Conservation (phyloP, 2,888 invertebrate genomes). For the Sinodicranocentrus sp. region DNA sequence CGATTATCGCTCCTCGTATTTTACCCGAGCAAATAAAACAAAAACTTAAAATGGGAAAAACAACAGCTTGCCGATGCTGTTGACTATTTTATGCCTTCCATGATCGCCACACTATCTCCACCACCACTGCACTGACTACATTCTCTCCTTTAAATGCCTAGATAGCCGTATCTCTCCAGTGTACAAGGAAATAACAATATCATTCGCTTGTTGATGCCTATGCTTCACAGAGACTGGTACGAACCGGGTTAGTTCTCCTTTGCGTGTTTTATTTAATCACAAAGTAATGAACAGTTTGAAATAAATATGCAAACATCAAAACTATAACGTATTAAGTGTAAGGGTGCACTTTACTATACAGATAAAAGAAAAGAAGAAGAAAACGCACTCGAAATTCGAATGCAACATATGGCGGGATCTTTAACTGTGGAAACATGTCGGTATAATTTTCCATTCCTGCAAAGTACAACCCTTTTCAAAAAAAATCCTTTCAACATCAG, state of each 20-base stretch:
- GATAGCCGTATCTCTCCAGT: too few relatives aligned
- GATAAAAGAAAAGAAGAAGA: background rate
- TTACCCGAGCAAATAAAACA: conserved; percentile 44
- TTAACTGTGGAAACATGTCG: too few relatives aligned
- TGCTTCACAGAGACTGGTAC: conserved; percentile 39
- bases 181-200: too few relatives aligned
- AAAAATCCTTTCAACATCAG: too few relatives aligned
- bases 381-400: background rate
- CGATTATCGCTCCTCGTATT: conserved; percentile 64
- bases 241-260: conserved; percentile 1
- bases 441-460: too few relatives aligned
- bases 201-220: conserved; percentile 36
- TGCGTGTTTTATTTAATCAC: conserved; percentile 1
- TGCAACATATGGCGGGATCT: conserved; percentile 28
- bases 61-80: conserved; percentile 42
- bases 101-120: too few relatives aligned
- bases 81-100: conserved; percentile 30
- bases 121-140: too few relatives aligned
- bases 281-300: background rate
- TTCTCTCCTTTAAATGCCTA: too few relatives aligned
- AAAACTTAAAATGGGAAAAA: conserved; percentile 41
- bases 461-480: too few relatives aligned
- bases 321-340: background rate
- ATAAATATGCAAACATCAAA: too few relatives aligned
- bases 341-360: background rate